These are phyloP conservation scores for Elanus axillaris DNA, from an alignment of 2,113 vertebrate species.

Conservation along the genomic window DNA sequence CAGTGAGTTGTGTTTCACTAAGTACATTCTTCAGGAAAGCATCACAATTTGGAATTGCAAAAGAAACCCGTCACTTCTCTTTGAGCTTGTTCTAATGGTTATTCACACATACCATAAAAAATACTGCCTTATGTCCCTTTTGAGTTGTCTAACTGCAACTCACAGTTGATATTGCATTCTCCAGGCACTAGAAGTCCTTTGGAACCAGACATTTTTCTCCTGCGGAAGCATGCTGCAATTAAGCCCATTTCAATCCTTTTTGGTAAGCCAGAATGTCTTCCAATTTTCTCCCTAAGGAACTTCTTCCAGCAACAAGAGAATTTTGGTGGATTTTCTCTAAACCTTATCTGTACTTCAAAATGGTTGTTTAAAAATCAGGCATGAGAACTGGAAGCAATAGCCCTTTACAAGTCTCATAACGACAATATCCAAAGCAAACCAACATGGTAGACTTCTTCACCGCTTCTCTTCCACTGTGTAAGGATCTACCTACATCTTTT, in stretches of 20 bases:
- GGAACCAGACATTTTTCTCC: neutral
- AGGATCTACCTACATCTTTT: neutral
- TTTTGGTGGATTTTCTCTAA: neutral
- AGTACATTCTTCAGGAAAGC: neutral
- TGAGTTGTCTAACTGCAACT: neutral
- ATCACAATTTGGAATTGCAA: neutral
- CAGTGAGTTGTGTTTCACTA: neutral
- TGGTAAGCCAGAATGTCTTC: neutral
- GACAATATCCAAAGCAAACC: neutral
- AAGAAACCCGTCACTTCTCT: neutral
- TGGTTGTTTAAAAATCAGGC: neutral
- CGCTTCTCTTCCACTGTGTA: neutral
- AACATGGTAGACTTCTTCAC: neutral
- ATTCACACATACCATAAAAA: neutral
- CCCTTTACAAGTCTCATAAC: neutral
- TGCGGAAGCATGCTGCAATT: neutral
- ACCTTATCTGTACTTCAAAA: neutral
- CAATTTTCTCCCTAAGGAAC: neutral
- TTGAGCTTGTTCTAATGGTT: neutral
- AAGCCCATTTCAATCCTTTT: neutral
- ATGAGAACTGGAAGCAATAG: neutral
- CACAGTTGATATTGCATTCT: neutral
- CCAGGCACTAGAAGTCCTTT: neutral
- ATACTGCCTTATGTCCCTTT: neutral
- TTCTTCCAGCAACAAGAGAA: neutral